Base-by-base conservation (phyloP, 2,113 vertebrate genomes). In the Scolopax mira region DNA sequence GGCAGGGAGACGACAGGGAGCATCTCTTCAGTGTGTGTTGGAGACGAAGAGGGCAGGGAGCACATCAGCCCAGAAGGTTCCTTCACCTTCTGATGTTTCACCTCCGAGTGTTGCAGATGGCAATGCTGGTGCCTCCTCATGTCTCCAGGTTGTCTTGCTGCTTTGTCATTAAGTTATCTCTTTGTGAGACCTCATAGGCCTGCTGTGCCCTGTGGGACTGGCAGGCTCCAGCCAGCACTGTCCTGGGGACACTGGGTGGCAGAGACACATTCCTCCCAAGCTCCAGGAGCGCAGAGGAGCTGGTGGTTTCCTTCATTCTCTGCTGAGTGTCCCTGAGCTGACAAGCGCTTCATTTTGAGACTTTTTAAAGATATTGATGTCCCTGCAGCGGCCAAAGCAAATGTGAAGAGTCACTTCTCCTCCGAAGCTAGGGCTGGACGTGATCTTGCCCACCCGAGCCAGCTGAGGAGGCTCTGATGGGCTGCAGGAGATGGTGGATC, bases 381-480 rank as follows among this genome's bases (percentile, higher is more conserved):
- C 23, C 25, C 49, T 52, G 37, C 0, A 6, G 14, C 12, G 5
- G 54, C 41, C 55, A 74, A 88, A 74, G 37, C 37, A 52, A 52
- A 58, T 30, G 17, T 33, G 60, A 71, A 55, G 54, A 35, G 33
- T 39, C 48, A 39, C 5, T 12, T 61, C 8, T 11, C 19, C 41
- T 58, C 52, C 66, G 51, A 49, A 79, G 18, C 15, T 49, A 65
- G 41, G 13, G 10, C 15, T 86, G 48, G 12, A 21, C 15, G 5
- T 23, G 25, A 51, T 48, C 57, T 61, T 1, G 1, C 37, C 39
- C 1, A 3, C 17, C 21, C 30, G 0, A 1, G 30, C 25, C 16
- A 35, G 4, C 24, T 60, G 44, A 11, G 19, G 42, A 52, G 67
- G 30, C 48, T 72, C 41, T 58, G 62, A 13, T 23, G 27, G 39